Evolutionary conservation across 2,113 vertebrate genomes (phyloP), one percentile per base, ranked within the genome.

Genomic region (Chroicocephalus ridibundus): DNA sequence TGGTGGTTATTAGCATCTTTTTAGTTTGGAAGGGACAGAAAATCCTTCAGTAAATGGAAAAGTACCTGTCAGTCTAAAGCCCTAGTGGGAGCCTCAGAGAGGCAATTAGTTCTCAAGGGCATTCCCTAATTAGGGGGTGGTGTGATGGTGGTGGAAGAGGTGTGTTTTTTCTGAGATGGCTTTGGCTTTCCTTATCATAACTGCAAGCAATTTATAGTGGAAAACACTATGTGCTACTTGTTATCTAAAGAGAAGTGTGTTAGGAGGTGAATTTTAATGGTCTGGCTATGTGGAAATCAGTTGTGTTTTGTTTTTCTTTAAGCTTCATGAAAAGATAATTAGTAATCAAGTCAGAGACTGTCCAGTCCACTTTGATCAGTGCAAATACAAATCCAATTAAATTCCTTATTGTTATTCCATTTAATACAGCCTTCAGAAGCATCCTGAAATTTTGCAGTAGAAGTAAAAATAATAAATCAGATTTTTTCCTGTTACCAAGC

Each of bases 121-220:
- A 75, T 78, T 97, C 55, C 26, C 60, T 96, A 87, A 95, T 85
- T 92, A 92, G 65, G 38, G 76, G 51, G 18, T n/a, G 15, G n/a
- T 8, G 29, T 74, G 61, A 18, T 70, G 42, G 64, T 92, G 57
- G 42, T 92, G 29, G 72, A 74, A 94, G 66, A 64, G 60, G 42
- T 70, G 20, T 4, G 2, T 90, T 77, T 96, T 82, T 83, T 49
- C 78, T 82, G 32, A 32, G 54, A 34, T 66, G 76, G 27, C 57
- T 95, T 96, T 82, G 44, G 18, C 70, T 94, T 92, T 86, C 44
- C 49, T 85, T 84, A 81, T 68, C 25, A 22, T 70, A 92, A 92
- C 32, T 83, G 69, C 71, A 60, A 42, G 13, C 47, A 93, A 49
- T 84, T 90, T 61, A 40, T 58, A 32, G 7, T 57, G 80, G 47